Conservation (phyloP, 2,113 vertebrate species). For the Silurus glanis region DNA sequence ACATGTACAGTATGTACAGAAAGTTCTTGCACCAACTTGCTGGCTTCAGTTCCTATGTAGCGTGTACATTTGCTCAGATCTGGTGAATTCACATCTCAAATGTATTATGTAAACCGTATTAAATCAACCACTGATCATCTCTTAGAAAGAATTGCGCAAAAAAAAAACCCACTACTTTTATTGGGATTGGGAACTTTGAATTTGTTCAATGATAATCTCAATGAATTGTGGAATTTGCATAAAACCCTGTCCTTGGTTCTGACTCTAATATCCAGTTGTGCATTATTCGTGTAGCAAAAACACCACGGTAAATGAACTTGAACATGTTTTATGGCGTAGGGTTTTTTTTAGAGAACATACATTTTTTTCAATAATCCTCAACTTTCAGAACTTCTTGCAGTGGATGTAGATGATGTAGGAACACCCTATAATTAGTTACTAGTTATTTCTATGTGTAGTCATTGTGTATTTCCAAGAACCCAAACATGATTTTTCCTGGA, state of each 20-base stretch:
- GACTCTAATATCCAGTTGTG: neutral
- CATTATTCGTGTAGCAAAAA: neutral
- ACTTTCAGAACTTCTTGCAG: neutral
- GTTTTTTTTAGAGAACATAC: neutral
- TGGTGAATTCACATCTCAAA: neutral
- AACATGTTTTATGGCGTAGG: neutral
- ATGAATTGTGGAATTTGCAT: neutral
- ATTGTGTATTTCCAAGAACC: neutral
- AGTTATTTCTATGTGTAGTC: neutral
- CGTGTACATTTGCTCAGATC: neutral
- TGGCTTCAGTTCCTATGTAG: neutral
- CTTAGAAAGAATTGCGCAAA: neutral
- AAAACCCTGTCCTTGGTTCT: neutral
- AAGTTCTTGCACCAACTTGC: neutral
- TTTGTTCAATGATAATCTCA: neutral
- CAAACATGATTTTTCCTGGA: neutral
- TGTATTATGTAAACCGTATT: neutral
- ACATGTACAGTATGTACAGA: neutral
- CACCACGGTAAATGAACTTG: neutral
- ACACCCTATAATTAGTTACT: neutral
- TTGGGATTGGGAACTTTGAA: neutral
- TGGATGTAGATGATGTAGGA: neutral
- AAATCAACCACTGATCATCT: neutral
- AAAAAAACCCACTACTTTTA: neutral
- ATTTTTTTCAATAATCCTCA: neutral